Conservation (phyloP, 1,140 invertebrate genomes). For the Magallana gigas region DNA sequence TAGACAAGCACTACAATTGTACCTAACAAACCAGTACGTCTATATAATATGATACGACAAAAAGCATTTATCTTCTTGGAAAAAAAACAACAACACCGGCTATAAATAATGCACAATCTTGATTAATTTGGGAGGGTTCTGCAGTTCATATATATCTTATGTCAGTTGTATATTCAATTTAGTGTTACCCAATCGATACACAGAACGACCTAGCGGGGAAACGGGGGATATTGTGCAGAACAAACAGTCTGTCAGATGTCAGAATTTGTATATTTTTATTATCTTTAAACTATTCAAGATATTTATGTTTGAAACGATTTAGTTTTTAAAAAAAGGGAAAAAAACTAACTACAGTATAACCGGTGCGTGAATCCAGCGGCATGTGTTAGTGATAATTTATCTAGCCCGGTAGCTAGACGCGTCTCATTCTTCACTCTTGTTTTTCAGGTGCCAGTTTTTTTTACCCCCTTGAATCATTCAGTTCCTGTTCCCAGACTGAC, state of each 20-base stretch:
- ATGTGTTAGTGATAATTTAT: slow-evolving; percentile 28
- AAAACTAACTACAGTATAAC: not conserved
- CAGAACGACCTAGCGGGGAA: not conserved
- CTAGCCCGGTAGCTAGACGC: not conserved
- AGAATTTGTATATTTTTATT: slow-evolving; percentile 37
- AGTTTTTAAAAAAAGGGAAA: not conserved
- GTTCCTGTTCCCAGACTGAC: slow-evolving; percentile 3
- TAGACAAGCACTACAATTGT: not conserved
- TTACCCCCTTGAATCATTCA: not conserved
- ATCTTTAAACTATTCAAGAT: slow-evolving; percentile 35
- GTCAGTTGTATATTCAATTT: not conserved
- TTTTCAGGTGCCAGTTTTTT: slow-evolving; percentile 32
- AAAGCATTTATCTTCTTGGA: not conserved
- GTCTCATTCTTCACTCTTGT: slow-evolving; percentile 30
- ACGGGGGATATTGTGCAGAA: slow-evolving; percentile 7
- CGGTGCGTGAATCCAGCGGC: slow-evolving; percentile 25
- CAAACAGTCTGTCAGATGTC: slow-evolving; percentile 32
- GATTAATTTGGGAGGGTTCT: slow-evolving; percentile 16
- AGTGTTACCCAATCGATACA: slow-evolving; percentile 8
- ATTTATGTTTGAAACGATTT: slow-evolving; percentile 37
- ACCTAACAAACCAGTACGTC: not conserved
- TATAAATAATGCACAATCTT: not conserved
- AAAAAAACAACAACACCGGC: not conserved
- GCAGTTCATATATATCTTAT: slow-evolving; percentile 12
- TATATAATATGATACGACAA: not conserved